These are phyloP conservation scores for Gerris buenoi DNA, from an alignment of 1,140 invertebrate species.

Conservation along the genomic window DNA sequence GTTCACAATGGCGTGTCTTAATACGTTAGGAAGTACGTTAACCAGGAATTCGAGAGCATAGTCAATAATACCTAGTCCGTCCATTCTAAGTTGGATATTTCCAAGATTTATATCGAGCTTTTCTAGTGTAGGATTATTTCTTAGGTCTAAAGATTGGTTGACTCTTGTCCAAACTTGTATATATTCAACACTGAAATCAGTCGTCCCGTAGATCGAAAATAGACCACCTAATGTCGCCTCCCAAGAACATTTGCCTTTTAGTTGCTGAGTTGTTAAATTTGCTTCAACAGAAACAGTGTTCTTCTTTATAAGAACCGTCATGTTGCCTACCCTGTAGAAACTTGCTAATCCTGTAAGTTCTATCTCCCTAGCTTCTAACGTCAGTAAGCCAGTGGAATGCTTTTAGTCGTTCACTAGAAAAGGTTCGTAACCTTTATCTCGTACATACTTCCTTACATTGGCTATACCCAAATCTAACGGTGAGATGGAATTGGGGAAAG, in stretches of 20 bases:
- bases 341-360: conserved; percentile 62
- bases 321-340: conserved; percentile 64
- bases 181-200: conserved; percentile 59
- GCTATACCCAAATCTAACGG: conserved; percentile 66
- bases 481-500: conserved; percentile 69
- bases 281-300: conserved; percentile 44
- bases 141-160: conserved; percentile 57
- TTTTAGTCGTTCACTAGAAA: conserved; percentile 46
- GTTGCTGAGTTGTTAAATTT: conserved; percentile 59
- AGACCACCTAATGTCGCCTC: conserved; percentile 51
- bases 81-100: conserved; percentile 52
- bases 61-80: conserved; percentile 65
- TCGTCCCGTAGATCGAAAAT: conserved; percentile 48
- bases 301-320: conserved; percentile 53
- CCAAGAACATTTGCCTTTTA: conserved; percentile 61
- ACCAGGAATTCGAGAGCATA: conserved; percentile 59
- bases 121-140: conserved; percentile 49
- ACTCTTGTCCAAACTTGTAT: conserved; percentile 41
- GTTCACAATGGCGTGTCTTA: conserved; percentile 70
- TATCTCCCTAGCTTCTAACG: conserved; percentile 43
- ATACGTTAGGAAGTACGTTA: conserved; percentile 63
- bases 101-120: conserved; percentile 62
- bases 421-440: conserved; percentile 53
- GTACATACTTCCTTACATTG: conserved; percentile 51
- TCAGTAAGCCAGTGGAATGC: conserved; percentile 48